Evolutionary conservation across 2,113 vertebrate species (phyloP), one percentile per base, ranked within the genome.

Genomic region (Panurus biarmicus): DNA sequence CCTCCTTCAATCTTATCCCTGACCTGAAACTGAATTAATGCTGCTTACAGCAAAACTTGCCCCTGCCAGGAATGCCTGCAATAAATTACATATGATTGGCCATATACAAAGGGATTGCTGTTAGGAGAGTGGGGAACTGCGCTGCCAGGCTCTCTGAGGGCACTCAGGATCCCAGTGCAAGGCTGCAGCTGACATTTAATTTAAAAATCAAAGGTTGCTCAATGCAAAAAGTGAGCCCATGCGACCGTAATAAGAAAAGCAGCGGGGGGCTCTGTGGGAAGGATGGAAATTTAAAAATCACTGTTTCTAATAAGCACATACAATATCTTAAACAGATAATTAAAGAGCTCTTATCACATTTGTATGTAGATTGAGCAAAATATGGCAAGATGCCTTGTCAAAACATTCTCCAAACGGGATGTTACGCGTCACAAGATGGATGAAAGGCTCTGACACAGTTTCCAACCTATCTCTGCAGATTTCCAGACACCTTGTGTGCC

Each of bases 141-240:
- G 47, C 96, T 96, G 97, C 96, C 97, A 96, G 96, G 95, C 96
- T 96, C 97, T 97, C 97, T 77, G 44, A 94, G 87, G 96, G 96
- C 97, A 96, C 97, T 97, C 97, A 89, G 79, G 94, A 96, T 96
- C 96, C 97, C 96, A 87, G 93, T 94, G 97, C 94, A 89, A 97
- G 96, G 90, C 97, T 95, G 96, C 96, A 96, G 97, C 98, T 98
- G 98, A 98, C 98, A 97, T 97, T 98, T 98, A 97, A 98, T 98
- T 98, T 97, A 97, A 94, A 98, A 98, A 98, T 98, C 98, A 98
- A 98, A 98, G 98, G 97, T 96, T 97, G 97, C 45, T 97, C 95
- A 77, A 89, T 77, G 96, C 64, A 76, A 92, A 93, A 90, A 90
- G 85, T 90, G 87, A 94, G 93, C 95, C 96, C 97, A 74, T 66